Conservation (phyloP, 2,797 vertebrate species). For the Bradypodion ventrale region DNA sequence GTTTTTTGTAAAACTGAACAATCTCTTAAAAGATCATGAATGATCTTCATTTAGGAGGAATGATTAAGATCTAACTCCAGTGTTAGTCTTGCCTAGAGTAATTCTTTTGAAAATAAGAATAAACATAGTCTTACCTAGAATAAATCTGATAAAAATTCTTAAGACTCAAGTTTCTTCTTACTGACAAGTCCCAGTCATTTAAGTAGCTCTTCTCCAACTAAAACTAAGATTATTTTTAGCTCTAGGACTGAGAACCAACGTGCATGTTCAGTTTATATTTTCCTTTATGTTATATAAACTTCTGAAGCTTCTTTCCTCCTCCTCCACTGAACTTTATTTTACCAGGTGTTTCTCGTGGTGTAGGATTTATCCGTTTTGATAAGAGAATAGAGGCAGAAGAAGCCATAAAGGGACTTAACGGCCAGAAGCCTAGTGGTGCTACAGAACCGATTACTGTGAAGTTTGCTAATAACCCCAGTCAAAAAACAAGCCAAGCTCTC, state of each 20-base stretch:
- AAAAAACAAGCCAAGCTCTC: slow-evolving; percentile 99
- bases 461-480: slow-evolving; percentile 99
- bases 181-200: no score
- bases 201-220: no score
- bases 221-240: no score
- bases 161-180: no score
- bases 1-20: neutral
- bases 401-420: slow-evolving; percentile 99
- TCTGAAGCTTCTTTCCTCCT: slow-evolving; percentile 36
- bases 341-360: slow-evolving; percentile 97
- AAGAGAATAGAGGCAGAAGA: slow-evolving; percentile 99
- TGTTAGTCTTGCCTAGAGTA: no score
- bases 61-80: neutral
- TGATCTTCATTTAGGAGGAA: neutral
- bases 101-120: no score
- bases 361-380: slow-evolving; percentile 99
- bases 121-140: no score
- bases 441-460: slow-evolving; percentile 99
- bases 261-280: neutral
- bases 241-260: neutral
- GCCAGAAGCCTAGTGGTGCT: slow-evolving; percentile 98
- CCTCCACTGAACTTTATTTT: slow-evolving; percentile 45
- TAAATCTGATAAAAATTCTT: no score
- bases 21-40: neutral
- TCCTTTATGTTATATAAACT: rapidly evolving